Evolutionary conservation across 2,113 vertebrate species (phyloP), one percentile per base, ranked within the genome.

Genomic region (Eolophus roseicapilla): DNA sequence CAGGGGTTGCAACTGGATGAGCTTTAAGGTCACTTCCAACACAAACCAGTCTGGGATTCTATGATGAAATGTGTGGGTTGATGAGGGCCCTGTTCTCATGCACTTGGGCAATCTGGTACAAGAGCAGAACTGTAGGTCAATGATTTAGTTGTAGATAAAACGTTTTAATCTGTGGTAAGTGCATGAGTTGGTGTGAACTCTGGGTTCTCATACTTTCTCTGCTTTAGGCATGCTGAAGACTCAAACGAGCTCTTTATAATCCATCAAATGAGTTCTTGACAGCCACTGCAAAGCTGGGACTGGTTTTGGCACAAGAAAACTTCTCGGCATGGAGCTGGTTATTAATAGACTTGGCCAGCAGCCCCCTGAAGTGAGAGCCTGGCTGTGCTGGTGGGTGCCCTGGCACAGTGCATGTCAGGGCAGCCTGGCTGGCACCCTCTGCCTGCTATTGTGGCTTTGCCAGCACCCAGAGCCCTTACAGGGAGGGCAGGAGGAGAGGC

Each of bases 321-420:
- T 76, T 92, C 53, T 76, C 37, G 46, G 10, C 0, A 0, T 18
- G 3, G 19, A 28, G 78, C 21, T 5, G 17, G 55, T 92, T 93
- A 92, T 91, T 88, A 83, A 94, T 81, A 91, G 79, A 49, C 62
- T 82, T 90, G 96, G 92, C 77, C 85, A 35, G 60, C 33, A 78
- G 82, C 80, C 39, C 33, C 73, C 64, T 68, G 1, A 57, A 62
- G 76, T 1, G 19, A 50, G 67, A 65, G 46, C 63, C 82, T 13
- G 31, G 63, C 68, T 62, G 85, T 52, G 7, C 47, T 64, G 55
- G 47, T 37, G 60, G 64, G 41, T 23, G 64, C 1, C 6, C 25
- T 18, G 55, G 46, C 80, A 70, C 52, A 49, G 4, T 10, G 28
- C 20, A 1, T 11, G 59, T 25, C 33, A 27, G 44, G 80, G 55